Base-by-base conservation (phyloP, 2,888 invertebrate genomes). In the Drosophila affinis region DNA sequence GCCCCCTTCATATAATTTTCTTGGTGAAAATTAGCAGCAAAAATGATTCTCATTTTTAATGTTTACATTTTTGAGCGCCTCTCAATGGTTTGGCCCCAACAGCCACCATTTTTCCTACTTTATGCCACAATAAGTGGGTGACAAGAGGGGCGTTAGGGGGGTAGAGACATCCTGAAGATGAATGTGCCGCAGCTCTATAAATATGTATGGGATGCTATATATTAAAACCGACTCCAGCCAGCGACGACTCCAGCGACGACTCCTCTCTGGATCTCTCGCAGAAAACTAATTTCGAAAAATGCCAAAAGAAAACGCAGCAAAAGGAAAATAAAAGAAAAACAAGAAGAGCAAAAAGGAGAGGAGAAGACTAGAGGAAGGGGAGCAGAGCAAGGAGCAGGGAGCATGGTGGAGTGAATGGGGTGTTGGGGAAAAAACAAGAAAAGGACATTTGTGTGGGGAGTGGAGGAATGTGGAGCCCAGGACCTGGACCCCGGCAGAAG, bases 231-330 rank as follows among this genome's bases (percentile, higher is more conserved):
- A 89, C 90, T 89, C 80, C 85, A 79, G 87, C 80, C 21, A 21
- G 21, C 21, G 3, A 65, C 53, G 72, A 71, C 71, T 72, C 62
- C 57, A 55, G 58, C 44, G 62, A 78, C 72, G 14, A 46, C 52
- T 57, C 24, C 24, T 27, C 57, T 18, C 27, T 55, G 44, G 49
- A 46, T 67, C 53, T 64, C 67, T 76, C 77, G 86, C 85, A 78
- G 89, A 89, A 89, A 89, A 89, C 89, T 89, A 89, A 89, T 89
- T 89, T 89, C 89, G 88, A 89, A 88, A 89, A 88, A 89, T 87
- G 78, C 87, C 86, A 82, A 80, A 87, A 89, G 81, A 86, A 87
- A 88, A 81, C 79, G 79, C 84, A 87, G 78, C 83, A 81, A 76
- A 78, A 79, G 78, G 76, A 77, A 81, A 85, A 78, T 77, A 77